Base-by-base conservation (phyloP, 2,888 invertebrate genomes). In the Brachyopa scutellaris region DNA sequence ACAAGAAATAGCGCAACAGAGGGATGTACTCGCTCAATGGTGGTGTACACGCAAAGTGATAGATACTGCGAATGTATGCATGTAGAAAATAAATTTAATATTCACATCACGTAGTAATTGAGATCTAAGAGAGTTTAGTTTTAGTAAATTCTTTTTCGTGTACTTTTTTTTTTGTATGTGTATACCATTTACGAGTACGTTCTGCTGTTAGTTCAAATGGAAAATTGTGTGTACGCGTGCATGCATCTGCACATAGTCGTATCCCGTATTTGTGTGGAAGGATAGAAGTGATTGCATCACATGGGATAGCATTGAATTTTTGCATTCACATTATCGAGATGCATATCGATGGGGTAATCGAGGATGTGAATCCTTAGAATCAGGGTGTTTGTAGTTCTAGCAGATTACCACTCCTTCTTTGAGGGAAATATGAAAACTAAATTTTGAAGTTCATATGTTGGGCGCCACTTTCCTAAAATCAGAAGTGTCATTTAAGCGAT, bases 91-190 rank as follows among this genome's bases (percentile, higher is more conserved):
- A 53, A 61, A 5, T 79, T 79, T 53, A 67, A 66, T 73, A 73
- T 73, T 73, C 73, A 73, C 33, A 67, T 40, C 79, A 79, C 79
- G 73, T 79, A 67, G 67, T 79, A 79, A 79, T 79, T 73, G 79
- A 79, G 73, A 73, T 79, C 73, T 79, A 79, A 73, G 73, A 79
- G 79, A 66, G 73, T 73, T 79, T 61, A 53, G 73, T 78, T 72
- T 72, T 66, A 40, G 55, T 42, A n/a, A 64, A 19, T 36, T 72
- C 17, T 42, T 57, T 59, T 72, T 57, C 36, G 11, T 67, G 23
- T 51, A 13, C 33, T 42, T 23, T 11, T 33, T 21, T 31, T 51
- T 11, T 26, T 26, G 26, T 26, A 26, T 33, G 49, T 33, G 33
- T 42, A 6, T 26, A 6, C 6, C n/a, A n/a, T n/a, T n/a, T n/a